Evolutionary conservation across 2,888 invertebrate genomes (phyloP), one percentile per base, ranked within the genome.

Genomic region (Rhamphomyia laevipes): DNA sequence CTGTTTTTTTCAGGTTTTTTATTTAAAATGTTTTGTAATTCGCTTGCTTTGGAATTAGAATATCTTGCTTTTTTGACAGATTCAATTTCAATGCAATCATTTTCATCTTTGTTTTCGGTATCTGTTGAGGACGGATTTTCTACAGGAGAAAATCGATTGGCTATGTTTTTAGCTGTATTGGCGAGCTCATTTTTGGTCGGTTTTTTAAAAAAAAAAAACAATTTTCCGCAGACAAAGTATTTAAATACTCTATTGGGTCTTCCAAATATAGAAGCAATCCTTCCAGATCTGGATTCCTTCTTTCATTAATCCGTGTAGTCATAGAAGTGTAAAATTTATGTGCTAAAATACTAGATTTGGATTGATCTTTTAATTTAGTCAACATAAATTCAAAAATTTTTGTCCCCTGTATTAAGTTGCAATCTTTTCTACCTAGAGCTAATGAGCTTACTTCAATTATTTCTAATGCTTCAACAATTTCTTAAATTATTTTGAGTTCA

Each of bases 81-180:
- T 42, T 21, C 42, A 42, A 42, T 33, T 33, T 33, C 33, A 13
- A 33, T 33, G 13, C 11, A 13, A 33, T 33, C 33, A 13, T 33
- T 33, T 33, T 33, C 33, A 33, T 33, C 33, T 33, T 33, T 13
- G 33, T 33, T 18, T 16, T 44, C 44, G 27, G 44, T 23, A 33
- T 44, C 33, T 23, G 33, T 10, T 47, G 47, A 52, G 48, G 31
- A 51, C 52, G 23, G 33, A 33, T 33, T 33, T 33, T 33, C 33
- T 33, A 13, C 3, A 33, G 13, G 33, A 11, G 33, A 13, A 5
- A 33, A 33, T 13, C 33, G 11, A 33, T 33, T 33, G 13, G 33
- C 33, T 13, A 33, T 13, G 13, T 33, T 13, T 21, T 21, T 21
- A 21, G 21, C 21, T 33, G 33, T 33, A 33, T 33, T 33, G 13